A percentile compares a stretch with the other conserved stretches of the same genome.
Conservation (phyloP, 2,797 vertebrate genomes). For the Thaleichthys pacificus region DNA sequence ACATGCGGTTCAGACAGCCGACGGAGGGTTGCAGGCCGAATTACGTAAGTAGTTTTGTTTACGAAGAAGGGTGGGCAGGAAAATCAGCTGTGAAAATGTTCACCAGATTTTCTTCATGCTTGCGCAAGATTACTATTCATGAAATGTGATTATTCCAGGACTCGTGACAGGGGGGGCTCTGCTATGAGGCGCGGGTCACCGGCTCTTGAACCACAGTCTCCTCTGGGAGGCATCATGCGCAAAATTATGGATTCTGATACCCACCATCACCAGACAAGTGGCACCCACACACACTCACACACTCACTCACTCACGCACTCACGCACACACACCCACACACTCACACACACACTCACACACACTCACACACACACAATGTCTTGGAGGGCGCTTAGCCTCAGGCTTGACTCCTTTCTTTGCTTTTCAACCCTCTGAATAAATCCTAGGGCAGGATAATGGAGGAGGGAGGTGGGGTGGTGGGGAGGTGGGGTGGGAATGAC, state of each 20-base stretch:
- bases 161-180: constrained; percentile 8
- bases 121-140: constrained; percentile 30
- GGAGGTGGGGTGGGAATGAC: too few relatives aligned
- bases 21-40: not conserved
- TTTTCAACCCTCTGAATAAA: too few relatives aligned
- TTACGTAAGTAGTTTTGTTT: not conserved
- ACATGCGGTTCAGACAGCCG: not conserved
- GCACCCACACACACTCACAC: constrained; percentile 14
- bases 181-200: constrained; percentile 39
- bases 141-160: constrained; percentile 27
- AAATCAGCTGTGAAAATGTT: not conserved
- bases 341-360: not conserved
- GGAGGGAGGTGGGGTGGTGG: too few relatives aligned
- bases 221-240: constrained; percentile 27
- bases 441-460: too few relatives aligned
- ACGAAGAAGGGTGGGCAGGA: not conserved
- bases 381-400: too few relatives aligned
- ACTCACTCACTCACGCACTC: not conserved
- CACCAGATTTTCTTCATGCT: not conserved
- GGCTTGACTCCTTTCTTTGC: too few relatives aligned
- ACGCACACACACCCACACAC: not conserved
- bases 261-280: constrained; percentile 41
- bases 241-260: constrained; percentile 47
- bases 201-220: constrained; percentile 29
- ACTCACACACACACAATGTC: not conserved